phyloP scores from a whole-genome alignment of 2,888 invertebrate species.

The Ophioninae sp. region DNA sequence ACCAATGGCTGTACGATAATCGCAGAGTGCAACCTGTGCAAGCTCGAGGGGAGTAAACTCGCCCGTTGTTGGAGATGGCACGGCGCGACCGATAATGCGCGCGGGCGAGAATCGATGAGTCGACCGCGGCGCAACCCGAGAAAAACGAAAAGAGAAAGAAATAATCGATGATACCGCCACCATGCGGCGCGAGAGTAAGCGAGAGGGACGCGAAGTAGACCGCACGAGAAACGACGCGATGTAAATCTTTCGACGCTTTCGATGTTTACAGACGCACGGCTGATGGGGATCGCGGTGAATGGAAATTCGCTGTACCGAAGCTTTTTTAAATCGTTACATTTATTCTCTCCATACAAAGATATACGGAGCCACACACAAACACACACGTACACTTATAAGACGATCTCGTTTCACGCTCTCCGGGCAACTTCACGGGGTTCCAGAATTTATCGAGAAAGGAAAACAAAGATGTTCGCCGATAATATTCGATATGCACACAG shows the following conservation, averaged over 20 bases:
- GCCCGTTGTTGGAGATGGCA: not conserved
- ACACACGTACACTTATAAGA: slow-evolving; percentile 7
- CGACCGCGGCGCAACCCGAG: not conserved
- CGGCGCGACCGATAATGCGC: slow-evolving; percentile 5
- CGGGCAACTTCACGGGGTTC: not conserved
- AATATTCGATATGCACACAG: slow-evolving; percentile 27
- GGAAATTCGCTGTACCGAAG: slow-evolving; percentile 23
- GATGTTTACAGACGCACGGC: slow-evolving; percentile 12
- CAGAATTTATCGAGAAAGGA: slow-evolving; percentile 36
- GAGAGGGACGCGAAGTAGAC: not conserved
- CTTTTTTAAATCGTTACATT: slow-evolving; percentile 15
- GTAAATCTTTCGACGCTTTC: slow-evolving; percentile 29
- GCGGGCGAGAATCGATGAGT: slow-evolving; percentile 11
- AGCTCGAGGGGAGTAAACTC: not conserved
- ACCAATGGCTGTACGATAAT: not conserved
- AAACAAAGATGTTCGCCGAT: slow-evolving; percentile 34
- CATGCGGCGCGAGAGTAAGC: not conserved
- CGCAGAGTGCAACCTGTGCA: not conserved
- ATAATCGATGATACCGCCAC: not conserved
- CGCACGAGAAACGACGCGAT: slow-evolving; percentile 5
- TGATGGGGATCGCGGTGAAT: slow-evolving; percentile 19
- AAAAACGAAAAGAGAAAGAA: not conserved
- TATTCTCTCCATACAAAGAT: not conserved
- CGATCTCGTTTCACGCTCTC: slow-evolving; percentile 25
- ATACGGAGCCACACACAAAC: not conserved